Evolutionary conservation across 2,888 invertebrate genomes (phyloP).

Genomic region (Cecidostiba fungosa): DNA sequence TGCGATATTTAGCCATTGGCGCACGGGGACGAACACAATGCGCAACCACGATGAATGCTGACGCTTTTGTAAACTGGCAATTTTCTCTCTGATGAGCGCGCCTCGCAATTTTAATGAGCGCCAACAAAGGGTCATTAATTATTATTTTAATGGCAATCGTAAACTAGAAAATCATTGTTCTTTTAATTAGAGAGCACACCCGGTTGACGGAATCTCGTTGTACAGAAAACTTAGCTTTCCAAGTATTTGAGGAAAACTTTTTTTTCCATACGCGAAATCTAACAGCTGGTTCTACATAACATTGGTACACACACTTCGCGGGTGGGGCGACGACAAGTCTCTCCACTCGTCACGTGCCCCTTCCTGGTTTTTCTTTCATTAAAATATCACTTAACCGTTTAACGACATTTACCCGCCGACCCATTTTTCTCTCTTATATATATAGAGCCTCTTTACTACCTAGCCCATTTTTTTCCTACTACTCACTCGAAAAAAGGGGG

Average conservation of each 20-base stretch:
- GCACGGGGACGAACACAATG: background rate
- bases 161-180: slow-evolving; percentile 26
- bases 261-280: background rate
- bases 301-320: background rate
- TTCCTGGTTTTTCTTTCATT: slow-evolving; percentile 30
- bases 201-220: background rate
- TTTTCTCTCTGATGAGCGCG: background rate
- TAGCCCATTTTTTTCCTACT: background rate
- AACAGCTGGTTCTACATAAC: background rate
- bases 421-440: slow-evolving; percentile 3
- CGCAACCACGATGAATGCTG: slow-evolving; percentile 50
- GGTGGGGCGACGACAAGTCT: background rate
- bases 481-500: background rate
- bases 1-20: background rate
- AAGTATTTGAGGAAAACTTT: background rate
- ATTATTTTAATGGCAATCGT: slow-evolving; percentile 21
- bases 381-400: slow-evolving; percentile 41
- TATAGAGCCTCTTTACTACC: background rate
- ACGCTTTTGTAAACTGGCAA: slow-evolving; percentile 60
- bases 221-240: background rate
- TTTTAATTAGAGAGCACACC: background rate
- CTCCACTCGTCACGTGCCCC: slow-evolving; percentile 1
- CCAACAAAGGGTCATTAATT: background rate
- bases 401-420: slow-evolving; percentile 41
- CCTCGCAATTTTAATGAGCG: slow-evolving; percentile 10